Base-by-base conservation (phyloP, 92 coral and sea anemone species). In the Epizoanthus scotinus region DNA sequence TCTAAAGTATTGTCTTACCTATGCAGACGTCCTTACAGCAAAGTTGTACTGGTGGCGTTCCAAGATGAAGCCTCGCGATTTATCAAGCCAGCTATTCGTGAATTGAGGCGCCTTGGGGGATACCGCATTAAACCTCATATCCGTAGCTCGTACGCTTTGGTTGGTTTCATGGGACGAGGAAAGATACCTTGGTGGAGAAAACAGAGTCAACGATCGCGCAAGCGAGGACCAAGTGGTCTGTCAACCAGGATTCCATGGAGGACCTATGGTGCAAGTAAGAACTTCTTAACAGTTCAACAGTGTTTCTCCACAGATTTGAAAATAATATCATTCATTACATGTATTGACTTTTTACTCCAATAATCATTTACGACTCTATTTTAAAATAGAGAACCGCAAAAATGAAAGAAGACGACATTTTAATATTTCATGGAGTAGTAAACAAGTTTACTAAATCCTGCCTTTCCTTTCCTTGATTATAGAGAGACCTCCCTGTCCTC, bases 131-230 rank as follows among this genome's bases (percentile, higher is more conserved):
- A 14, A 9, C 40, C 61, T 15, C 55, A 36, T 0, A 59, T 12
- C 68, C 81, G 81, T 36, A 59, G 67, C 69, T 75, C 81, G 21
- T 75, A 36, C 22, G 81, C 81, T 14, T 42, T 75, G 54, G 81
- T 55, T 8, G 21, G 81, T 6, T 75, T 58, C 67, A 38, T 75
- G 24, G 81, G 81, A 20, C 20, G 66, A 21, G 68, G 68, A 24
- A 20, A 22, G 36, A 75, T 75, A 36, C 81, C 81, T 21, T 75
- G 81, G 81, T 75, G 81, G 81, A 40, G 81, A 29, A 75, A 75
- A 40, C 67, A 75, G 36, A 59, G 54, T 26, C 57, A 59, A 38
- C 67, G 57, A n/a, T 5, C 56, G 22, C 25, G 57, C 12, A 58
- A 22, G 20, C 24, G 63, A n/a, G 81, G 81, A 10, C 81, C 81